These are phyloP conservation scores for Cyrtodaria siliqua DNA, from an alignment of 2,888 invertebrate genomes.

Conservation along the genomic window DNA sequence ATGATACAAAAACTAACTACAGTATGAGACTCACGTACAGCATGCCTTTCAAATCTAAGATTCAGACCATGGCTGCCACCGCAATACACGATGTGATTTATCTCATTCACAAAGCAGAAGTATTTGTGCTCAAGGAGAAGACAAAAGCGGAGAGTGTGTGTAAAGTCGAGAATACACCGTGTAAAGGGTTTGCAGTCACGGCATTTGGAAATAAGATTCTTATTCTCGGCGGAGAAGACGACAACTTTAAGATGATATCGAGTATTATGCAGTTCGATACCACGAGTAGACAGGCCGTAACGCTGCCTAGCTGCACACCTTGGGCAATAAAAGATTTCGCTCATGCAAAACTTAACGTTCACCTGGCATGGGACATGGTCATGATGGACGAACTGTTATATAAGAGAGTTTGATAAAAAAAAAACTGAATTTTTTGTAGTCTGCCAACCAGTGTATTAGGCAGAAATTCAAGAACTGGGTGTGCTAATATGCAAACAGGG, in stretches of 20 bases:
- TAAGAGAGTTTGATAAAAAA: too few species aligned
- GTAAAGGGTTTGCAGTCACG: constrained; percentile 36
- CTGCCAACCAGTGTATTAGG: too few species aligned
- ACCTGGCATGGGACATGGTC: constrained; percentile 28
- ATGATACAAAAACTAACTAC: constrained; percentile 26
- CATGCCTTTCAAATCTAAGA: constrained; percentile 45
- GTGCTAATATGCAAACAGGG: too few species aligned
- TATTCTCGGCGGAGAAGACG: constrained; percentile 57
- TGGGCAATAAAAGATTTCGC: constrained; percentile 39
- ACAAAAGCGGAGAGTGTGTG: neutral
- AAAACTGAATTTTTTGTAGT: too few species aligned
- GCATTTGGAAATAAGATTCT: constrained; percentile 43
- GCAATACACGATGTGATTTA: constrained; percentile 22
- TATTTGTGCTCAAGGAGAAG: constrained; percentile 27
- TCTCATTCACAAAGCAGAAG: constrained; percentile 31
- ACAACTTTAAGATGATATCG: constrained; percentile 22
- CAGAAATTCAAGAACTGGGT: too few species aligned
- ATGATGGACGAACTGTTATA: too few species aligned
- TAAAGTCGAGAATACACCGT: constrained; percentile 18
- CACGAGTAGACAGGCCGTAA: constrained; percentile 11
- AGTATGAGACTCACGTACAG: constrained; percentile 30
- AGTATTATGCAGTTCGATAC: constrained; percentile 35
- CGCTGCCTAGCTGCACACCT: constrained; percentile 34
- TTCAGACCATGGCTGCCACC: constrained; percentile 22
- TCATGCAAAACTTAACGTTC: constrained; percentile 30